Conservation (phyloP, 2,888 invertebrate species). For the Lottia scabra region DNA sequence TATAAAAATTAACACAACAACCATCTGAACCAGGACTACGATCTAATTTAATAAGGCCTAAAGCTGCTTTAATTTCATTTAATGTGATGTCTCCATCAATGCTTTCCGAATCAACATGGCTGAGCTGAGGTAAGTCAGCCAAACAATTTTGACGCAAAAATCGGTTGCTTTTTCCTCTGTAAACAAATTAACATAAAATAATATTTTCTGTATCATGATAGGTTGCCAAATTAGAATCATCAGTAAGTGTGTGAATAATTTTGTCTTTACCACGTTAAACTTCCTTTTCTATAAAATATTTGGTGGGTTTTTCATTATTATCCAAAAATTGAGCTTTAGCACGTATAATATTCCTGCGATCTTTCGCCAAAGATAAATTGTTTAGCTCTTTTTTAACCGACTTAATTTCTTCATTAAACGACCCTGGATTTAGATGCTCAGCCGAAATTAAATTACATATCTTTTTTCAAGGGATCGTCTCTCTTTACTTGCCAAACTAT, state of each 20-base stretch:
- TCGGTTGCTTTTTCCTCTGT: background rate
- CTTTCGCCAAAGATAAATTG: background rate
- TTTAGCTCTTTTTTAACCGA: background rate
- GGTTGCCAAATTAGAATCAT: background rate
- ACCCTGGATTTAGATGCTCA: background rate
- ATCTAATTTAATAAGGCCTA: background rate
- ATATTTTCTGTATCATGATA: background rate
- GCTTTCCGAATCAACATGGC: background rate
- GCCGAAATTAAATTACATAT: background rate
- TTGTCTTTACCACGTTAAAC: background rate
- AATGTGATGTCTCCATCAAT: background rate
- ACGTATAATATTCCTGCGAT: background rate
- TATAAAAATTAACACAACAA: background rate
- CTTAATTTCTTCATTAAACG: background rate
- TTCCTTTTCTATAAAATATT: background rate
- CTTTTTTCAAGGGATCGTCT: background rate
- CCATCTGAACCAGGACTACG: background rate
- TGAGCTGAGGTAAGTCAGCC: background rate
- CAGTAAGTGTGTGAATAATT: background rate
- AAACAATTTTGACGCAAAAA: background rate
- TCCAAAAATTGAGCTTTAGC: constrained; percentile 2
- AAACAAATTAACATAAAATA: background rate
- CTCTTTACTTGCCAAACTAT: background rate
- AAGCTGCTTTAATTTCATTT: background rate
- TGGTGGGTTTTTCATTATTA: background rate